Evolutionary conservation across 2,888 invertebrate genomes (phyloP).

Genomic region (Serripes groenlandicus): DNA sequence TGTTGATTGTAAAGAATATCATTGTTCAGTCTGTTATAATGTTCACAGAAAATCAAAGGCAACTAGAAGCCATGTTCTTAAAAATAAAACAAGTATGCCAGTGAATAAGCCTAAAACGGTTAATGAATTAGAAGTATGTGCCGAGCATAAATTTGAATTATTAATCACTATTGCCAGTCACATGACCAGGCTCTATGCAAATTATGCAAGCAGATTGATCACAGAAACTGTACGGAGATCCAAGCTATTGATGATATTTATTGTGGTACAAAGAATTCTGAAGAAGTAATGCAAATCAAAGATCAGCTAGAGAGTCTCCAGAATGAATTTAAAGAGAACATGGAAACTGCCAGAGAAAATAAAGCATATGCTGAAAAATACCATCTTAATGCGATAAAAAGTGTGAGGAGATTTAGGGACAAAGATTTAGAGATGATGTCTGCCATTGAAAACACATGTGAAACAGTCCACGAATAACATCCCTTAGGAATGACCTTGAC

Average conservation of each 20-base stretch:
- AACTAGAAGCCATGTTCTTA: neutral
- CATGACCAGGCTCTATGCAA: neutral
- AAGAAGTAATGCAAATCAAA: neutral
- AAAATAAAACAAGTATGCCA: neutral
- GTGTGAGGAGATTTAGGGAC: neutral
- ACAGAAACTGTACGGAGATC: neutral
- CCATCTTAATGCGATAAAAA: neutral
- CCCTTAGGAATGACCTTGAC: neutral
- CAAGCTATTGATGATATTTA: neutral
- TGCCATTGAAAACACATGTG: neutral
- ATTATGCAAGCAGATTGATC: neutral
- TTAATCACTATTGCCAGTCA: neutral
- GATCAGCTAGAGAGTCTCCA: neutral
- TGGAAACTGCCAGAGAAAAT: neutral
- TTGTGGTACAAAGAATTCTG: neutral
- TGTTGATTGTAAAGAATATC: neutral
- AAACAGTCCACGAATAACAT: neutral
- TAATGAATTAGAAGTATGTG: neutral
- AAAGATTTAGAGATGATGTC: neutral
- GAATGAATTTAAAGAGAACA: neutral
- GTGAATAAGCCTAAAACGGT: neutral
- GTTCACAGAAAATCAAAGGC: neutral
- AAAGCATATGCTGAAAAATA: neutral
- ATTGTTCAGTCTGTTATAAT: neutral
- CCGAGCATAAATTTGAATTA: neutral